phyloP scores from a whole-genome alignment of 2,888 invertebrate species.

The Ophion ventricosus region DNA sequence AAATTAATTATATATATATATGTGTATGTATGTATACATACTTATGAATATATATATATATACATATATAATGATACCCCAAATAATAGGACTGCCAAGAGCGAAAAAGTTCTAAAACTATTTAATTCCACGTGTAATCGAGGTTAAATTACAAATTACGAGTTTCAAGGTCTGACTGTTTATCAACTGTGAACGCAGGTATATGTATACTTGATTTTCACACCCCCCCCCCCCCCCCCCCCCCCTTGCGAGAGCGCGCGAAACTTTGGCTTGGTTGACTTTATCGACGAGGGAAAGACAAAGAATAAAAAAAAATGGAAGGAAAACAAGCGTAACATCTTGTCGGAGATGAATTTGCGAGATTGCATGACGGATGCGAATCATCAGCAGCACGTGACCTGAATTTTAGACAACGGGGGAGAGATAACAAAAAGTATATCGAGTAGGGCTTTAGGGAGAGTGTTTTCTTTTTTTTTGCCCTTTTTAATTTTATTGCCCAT shows the following conservation, averaged over 20 bases:
- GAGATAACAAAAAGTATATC: slow-evolving; percentile 13
- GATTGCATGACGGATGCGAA: slow-evolving; percentile 56
- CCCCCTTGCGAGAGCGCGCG: slow-evolving; percentile 19
- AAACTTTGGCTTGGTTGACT: slow-evolving; percentile 39
- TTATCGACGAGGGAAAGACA: slow-evolving; percentile 39
- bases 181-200: slow-evolving; percentile 26
- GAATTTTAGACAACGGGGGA: slow-evolving; percentile 39
- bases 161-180: slow-evolving; percentile 55
- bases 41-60: slow-evolving; percentile 42
- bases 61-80: slow-evolving; percentile 52
- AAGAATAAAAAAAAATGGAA: slow-evolving; percentile 13
- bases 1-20: slow-evolving; percentile 50
- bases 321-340: slow-evolving; percentile 1
- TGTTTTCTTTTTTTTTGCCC: neutral
- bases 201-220: slow-evolving; percentile 21
- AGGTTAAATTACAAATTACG: slow-evolving; percentile 58
- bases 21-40: slow-evolving; percentile 26
- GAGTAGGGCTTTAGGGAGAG: neutral
- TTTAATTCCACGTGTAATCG: slow-evolving; percentile 61
- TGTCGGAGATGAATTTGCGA: slow-evolving; percentile 23
- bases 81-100: slow-evolving; percentile 73
- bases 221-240: too few relatives aligned
- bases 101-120: slow-evolving; percentile 69
- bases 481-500: neutral
- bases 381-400: slow-evolving; percentile 55